Base-by-base conservation (phyloP, 2,888 invertebrate genomes). In the Lasioglossum zephyrum region DNA sequence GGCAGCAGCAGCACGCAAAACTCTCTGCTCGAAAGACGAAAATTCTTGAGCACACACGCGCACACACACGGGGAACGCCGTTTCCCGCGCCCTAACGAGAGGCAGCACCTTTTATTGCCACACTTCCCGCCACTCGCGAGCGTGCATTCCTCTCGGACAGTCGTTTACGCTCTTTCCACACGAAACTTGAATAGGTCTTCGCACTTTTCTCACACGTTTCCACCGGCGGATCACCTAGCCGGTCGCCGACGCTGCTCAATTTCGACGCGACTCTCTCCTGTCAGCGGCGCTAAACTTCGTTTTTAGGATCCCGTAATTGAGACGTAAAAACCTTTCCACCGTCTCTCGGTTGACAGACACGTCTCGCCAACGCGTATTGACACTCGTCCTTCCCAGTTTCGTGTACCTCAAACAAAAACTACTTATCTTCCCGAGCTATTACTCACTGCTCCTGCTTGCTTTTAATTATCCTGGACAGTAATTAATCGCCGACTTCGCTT, bases 81-180 rank as follows among this genome's bases (percentile, higher is more conserved):
- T 81, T 41, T 41, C 73, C 53, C 22, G 63, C 63, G 66, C 77
- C 77, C 81, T 81, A 81, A 88, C 77, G 79, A 89, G 81, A 81
- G 72, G 41, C 47, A 73, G 49, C 84, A 84, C 84, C 74, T 77
- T 86, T 81, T 87, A 89, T 86, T 82, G 79, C 60, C 87, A 85
- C 81, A 75, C 70, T 87, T 79, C 82, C 82, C 80, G 87, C 79
- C 87, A 82, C 87, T 87, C 41, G 31, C 74, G 73, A 73, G 75
- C 69, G 26, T 73, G 60, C 73, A 60, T 80, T 77, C 82, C 80
- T 41, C 4, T 4, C 39, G 26, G 36, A 75, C 49, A 31, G 57
- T 79, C 66, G 49, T 60, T 53, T 6, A n/a, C 53, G 63, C 66
- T 44, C 44, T 60, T 76, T 39, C 60, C 13, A 47, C 79, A 57